Conservation (phyloP, 1,140 invertebrate species). For the Helicoverpa zea region DNA sequence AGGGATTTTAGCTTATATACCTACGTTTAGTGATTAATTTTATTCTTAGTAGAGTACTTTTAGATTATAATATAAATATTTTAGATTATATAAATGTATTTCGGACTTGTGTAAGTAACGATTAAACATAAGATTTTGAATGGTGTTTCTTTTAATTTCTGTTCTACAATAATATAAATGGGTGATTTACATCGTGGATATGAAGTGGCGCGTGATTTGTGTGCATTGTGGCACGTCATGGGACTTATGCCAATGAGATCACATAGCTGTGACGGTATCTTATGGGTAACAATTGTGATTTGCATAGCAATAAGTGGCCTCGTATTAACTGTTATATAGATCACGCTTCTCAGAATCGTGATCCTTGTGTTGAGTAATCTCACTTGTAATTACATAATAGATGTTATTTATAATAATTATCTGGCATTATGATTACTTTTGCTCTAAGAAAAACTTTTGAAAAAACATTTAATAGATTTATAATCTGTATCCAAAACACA, state of each 20-base stretch:
- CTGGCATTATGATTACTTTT: slow-evolving; percentile 24
- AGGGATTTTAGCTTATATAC: background rate
- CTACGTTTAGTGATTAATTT: background rate
- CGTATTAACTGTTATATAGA: background rate
- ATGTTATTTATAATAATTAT: background rate
- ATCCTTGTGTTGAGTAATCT: background rate
- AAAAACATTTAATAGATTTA: background rate
- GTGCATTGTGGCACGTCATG: slow-evolving; percentile 61
- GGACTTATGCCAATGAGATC: slow-evolving; percentile 10
- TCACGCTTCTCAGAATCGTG: background rate
- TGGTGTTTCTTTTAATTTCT: slow-evolving; percentile 1
- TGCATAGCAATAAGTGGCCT: slow-evolving; percentile 7
- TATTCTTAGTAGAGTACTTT: background rate
- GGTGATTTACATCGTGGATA: slow-evolving; percentile 65
- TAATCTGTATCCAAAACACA: slow-evolving; percentile 43
- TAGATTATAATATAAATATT: background rate
- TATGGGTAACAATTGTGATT: background rate
- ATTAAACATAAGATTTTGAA: slow-evolving; percentile 9
- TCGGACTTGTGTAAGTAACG: background rate
- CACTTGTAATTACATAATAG: background rate
- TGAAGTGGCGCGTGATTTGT: slow-evolving; percentile 57
- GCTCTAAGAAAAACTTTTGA: slow-evolving; percentile 1
- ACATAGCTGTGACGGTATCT: background rate
- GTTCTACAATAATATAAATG: slow-evolving; percentile 28
- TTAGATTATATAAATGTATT: slow-evolving; percentile 13